Conservation (phyloP, 2,797 vertebrate species). For the Rhadinocentrus ornatus region DNA sequence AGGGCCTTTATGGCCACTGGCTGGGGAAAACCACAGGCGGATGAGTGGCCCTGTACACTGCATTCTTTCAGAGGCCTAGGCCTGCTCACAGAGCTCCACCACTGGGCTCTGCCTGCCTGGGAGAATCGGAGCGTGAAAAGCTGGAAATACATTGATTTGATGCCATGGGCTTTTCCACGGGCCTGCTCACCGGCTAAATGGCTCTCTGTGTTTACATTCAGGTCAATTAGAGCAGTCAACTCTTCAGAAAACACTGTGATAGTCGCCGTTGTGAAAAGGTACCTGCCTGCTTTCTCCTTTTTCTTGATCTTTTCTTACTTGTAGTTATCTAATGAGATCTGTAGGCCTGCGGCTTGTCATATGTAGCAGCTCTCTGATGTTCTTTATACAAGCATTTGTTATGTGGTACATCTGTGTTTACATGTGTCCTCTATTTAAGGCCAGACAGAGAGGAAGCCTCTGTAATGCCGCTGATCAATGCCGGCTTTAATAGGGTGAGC, state of each 20-base stretch:
- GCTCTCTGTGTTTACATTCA: constrained; percentile 81
- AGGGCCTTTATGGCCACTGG: constrained; percentile 80
- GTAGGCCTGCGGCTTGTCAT: constrained; percentile 34
- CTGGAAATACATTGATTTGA: constrained; percentile 78
- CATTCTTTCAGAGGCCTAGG: constrained; percentile 80
- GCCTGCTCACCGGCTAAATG: constrained; percentile 65
- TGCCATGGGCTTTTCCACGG: constrained; percentile 69
- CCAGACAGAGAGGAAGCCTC: constrained; percentile 94
- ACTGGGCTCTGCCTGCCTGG: constrained; percentile 73
- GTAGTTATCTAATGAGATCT: constrained; percentile 17
- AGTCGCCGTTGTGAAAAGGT: constrained; percentile 96
- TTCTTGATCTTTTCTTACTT: constrained; percentile 12
- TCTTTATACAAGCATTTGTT: constrained; percentile 46
- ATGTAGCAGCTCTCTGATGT: constrained; percentile 32
- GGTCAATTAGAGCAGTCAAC: constrained; percentile 93
- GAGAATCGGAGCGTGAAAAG: constrained; percentile 76
- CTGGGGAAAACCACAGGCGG: constrained; percentile 78
- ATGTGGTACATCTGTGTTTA: constrained; percentile 28
- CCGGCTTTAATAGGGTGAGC: constrained; percentile 96
- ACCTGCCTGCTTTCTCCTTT: constrained; percentile 50
- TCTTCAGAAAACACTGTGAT: constrained; percentile 97
- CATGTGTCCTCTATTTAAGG: constrained; percentile 79
- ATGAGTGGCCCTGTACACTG: constrained; percentile 80
- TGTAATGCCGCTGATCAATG: constrained; percentile 92
- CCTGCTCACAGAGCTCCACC: constrained; percentile 69